A percentile compares a stretch with the other conserved stretches of the same genome.
Evolutionary conservation across 1,140 invertebrate species (phyloP).

Genomic region (Pogonomyrmex barbatus): DNA sequence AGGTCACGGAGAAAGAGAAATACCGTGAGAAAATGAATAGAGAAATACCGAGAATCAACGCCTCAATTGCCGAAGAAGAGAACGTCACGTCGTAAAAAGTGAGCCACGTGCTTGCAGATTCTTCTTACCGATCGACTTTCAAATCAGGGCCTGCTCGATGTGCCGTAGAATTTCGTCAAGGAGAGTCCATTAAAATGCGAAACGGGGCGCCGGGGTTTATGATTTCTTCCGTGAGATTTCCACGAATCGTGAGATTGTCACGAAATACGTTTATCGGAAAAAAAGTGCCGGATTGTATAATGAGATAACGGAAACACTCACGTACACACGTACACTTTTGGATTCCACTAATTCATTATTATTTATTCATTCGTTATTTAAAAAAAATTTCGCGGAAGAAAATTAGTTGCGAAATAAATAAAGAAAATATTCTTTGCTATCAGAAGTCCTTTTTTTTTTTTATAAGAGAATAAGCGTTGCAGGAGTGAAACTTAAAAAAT

Average conservation of each 20-base stretch:
- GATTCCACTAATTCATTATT: neutral
- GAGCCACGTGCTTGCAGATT: conserved; percentile 73
- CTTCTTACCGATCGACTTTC: conserved; percentile 73
- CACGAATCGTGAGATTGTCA: conserved; percentile 40
- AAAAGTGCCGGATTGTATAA: conserved; percentile 42
- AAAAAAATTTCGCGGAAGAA: neutral
- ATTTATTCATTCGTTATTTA: too few relatives aligned
- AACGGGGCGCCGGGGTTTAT: conserved; percentile 46
- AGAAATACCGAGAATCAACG: neutral
- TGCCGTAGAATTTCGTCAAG: conserved; percentile 67
- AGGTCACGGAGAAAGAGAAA: conserved; percentile 35
- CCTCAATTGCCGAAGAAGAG: neutral
- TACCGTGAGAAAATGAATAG: neutral
- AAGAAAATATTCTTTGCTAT: neutral
- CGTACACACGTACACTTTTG: too few relatives aligned
- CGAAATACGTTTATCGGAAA: conserved; percentile 47
- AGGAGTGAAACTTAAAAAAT: neutral
- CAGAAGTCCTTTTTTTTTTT: neutral
- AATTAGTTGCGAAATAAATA: neutral
- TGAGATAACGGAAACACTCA: conserved; percentile 3
- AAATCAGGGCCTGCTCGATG: conserved; percentile 63
- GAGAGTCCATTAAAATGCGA: conserved; percentile 65
- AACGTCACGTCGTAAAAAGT: conserved; percentile 48
- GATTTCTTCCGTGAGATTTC: conserved; percentile 63
- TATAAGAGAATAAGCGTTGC: neutral